These are phyloP conservation scores for Erebia epiphron DNA, from an alignment of 2,888 invertebrate genomes.

Conservation along the genomic window DNA sequence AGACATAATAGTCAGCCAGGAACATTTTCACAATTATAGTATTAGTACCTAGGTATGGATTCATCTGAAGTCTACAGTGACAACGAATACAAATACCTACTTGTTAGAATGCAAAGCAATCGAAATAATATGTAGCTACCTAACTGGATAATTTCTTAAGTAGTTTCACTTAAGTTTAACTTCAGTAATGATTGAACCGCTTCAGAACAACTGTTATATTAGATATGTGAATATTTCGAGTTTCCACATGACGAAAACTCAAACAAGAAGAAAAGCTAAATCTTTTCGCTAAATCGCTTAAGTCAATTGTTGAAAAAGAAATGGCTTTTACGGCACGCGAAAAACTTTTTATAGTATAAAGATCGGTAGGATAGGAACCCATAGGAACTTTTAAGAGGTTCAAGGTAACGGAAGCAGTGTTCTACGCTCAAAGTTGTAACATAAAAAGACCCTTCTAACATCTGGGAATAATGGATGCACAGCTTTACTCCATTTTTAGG, in stretches of 20 bases:
- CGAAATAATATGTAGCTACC: too few relatives aligned
- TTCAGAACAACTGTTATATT: background rate
- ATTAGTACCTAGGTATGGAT: too few relatives aligned
- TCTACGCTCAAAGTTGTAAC: conserved; percentile 15
- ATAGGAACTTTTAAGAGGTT: conserved; percentile 12
- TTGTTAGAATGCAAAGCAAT: too few relatives aligned
- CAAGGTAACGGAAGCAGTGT: conserved; percentile 13
- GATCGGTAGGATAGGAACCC: conserved; percentile 2
- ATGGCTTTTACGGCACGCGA: background rate
- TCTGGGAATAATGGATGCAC: conserved; percentile 38
- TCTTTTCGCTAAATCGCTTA: background rate
- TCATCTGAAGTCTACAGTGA: too few relatives aligned
- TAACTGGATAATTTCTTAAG: too few relatives aligned
- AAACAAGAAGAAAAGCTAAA: background rate
- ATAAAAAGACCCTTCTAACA: conserved; percentile 30
- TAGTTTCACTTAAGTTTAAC: too few relatives aligned
- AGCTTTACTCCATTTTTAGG: conserved; percentile 27
- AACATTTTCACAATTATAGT: too few relatives aligned
- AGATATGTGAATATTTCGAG: background rate
- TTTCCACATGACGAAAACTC: background rate
- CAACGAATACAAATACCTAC: too few relatives aligned
- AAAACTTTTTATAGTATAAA: conserved; percentile 1
- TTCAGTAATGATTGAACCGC: too few relatives aligned
- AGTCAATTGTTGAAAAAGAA: conserved; percentile 4
- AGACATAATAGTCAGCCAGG: too few relatives aligned